A percentile compares a stretch with the other conserved stretches of the same genome.
These are phyloP conservation scores for Pocillopora damicornis DNA, from an alignment of 64 coral and sea anemone species.

Conservation along the genomic window DNA sequence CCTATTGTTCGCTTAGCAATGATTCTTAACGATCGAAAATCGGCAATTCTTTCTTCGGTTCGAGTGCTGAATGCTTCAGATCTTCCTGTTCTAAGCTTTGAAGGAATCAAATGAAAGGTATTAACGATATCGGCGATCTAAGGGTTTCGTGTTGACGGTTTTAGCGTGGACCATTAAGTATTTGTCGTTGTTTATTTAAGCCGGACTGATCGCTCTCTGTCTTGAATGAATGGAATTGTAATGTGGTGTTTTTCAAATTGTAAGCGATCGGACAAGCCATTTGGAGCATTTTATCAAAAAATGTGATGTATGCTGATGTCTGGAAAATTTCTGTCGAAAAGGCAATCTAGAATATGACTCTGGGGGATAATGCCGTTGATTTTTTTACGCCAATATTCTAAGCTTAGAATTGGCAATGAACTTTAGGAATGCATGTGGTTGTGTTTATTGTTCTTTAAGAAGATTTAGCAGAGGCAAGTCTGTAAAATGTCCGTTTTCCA, in stretches of 20 bases:
- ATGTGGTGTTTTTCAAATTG: background rate
- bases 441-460: no score
- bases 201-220: background rate
- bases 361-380: background rate
- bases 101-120: background rate
- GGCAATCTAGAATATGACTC: background rate
- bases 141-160: background rate
- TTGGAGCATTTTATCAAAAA: background rate
- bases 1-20: conserved; percentile 26
- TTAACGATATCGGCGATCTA: background rate
- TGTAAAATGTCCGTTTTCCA: background rate
- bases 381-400: background rate
- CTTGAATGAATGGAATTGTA: conserved; percentile 9
- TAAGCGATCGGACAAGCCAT: background rate
- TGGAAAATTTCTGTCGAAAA: background rate
- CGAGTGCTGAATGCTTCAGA: background rate
- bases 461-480: background rate
- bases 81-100: background rate
- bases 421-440: conserved; percentile 1
- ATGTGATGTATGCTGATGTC: no score
- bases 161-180: conserved; percentile 7
- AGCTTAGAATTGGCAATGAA: no score
- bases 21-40: background rate
- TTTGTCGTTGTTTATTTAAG: conserved; percentile 28
- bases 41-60: background rate